Evolutionary conservation across 2,888 invertebrate species (phyloP).

Genomic region (Apoderus coryli): DNA sequence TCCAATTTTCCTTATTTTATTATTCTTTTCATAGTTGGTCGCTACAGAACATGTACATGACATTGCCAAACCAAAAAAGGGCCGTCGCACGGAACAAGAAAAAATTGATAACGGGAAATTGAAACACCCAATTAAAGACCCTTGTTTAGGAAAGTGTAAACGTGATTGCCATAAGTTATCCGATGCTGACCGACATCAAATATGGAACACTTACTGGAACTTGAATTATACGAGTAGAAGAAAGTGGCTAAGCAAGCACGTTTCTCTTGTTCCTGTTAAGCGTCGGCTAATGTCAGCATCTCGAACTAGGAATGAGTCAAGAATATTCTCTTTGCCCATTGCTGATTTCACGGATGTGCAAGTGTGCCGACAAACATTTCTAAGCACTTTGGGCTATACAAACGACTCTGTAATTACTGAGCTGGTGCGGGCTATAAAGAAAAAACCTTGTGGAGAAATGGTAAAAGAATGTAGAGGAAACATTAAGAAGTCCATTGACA

Average conservation of each 20-base stretch:
- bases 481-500: constrained; percentile 4
- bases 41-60: too few species aligned
- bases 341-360: not conserved
- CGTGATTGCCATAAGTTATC: not conserved
- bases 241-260: constrained; percentile 5
- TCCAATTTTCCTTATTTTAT: too few species aligned
- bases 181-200: not conserved
- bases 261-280: constrained; percentile 2
- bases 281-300: not conserved
- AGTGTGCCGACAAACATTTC: constrained; percentile 5
- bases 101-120: constrained; percentile 3
- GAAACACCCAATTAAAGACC: constrained; percentile 1
- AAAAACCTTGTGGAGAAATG: constrained; percentile 2
- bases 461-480: constrained; percentile 10
- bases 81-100: too few species aligned
- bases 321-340: constrained; percentile 3
- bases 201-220: constrained; percentile 2
- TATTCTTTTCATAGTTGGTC: too few species aligned
- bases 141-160: constrained; percentile 2
- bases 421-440: constrained; percentile 11
- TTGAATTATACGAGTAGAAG: constrained; percentile 4
- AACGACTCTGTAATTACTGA: constrained; percentile 15
- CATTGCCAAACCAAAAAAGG: too few species aligned
- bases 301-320: not conserved
- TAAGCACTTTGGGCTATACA: constrained; percentile 13